Conservation (phyloP, 2,888 invertebrate species). For the Timandra comae region DNA sequence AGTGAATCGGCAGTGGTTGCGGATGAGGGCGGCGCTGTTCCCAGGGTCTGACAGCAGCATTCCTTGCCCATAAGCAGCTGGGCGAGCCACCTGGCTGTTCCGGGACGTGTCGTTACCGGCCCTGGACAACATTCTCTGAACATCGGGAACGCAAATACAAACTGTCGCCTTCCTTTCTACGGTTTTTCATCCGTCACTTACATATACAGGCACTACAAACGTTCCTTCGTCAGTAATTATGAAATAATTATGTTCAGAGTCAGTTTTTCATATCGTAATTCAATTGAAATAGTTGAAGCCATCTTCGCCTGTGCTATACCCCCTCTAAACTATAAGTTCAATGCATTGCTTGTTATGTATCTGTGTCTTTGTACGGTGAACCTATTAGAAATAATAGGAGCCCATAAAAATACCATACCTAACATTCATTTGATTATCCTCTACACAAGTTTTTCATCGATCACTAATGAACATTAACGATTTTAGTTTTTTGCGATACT, state of each 20-base stretch:
- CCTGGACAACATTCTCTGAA: constrained; percentile 55
- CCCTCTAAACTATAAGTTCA: no score
- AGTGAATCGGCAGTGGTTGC: constrained; percentile 6
- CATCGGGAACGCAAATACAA: constrained; percentile 51
- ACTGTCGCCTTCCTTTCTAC: constrained; percentile 49
- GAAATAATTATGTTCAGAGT: constrained; percentile 26
- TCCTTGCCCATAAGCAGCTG: constrained; percentile 64
- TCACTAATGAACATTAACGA: no score
- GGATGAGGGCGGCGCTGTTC: constrained; percentile 37
- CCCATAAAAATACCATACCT: no score
- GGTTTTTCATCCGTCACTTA: constrained; percentile 44
- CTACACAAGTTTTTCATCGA: no score
- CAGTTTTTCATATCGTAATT: constrained; percentile 31
- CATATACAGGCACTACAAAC: constrained; percentile 34
- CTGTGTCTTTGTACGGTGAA: no score
- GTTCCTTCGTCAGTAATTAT: constrained; percentile 30
- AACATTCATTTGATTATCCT: no score
- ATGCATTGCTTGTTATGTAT: no score
- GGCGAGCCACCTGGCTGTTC: constrained; percentile 57
- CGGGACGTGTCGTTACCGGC: constrained; percentile 54
- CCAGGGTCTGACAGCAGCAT: constrained; percentile 52
- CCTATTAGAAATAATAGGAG: no score
- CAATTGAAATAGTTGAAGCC: constrained; percentile 22
- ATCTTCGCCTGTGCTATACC: constrained; percentile 5
- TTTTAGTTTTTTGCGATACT: no score